Percentiles rank a stretch among this genome's conserved stretches.
These are phyloP conservation scores for Oxytorus armatus DNA, from an alignment of 2,888 invertebrate genomes.

Conservation along the genomic window DNA sequence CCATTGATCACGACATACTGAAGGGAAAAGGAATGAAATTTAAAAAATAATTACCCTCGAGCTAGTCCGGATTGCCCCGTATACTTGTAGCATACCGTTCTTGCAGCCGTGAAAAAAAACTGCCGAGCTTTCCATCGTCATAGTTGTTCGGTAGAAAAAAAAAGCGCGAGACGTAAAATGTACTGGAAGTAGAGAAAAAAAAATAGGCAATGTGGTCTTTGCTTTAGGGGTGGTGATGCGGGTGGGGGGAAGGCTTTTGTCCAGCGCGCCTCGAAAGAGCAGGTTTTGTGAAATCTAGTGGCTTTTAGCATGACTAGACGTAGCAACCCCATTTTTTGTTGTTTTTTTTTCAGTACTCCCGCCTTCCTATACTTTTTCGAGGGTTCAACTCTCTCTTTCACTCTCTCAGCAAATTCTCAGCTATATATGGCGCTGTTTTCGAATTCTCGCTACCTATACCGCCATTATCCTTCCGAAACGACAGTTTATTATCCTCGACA, in stretches of 20 bases:
- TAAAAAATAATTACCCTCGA: background rate
- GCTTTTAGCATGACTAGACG: conserved; percentile 64
- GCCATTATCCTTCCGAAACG: conserved; percentile 66
- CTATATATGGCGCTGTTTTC: background rate
- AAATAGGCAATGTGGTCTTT: conserved; percentile 5
- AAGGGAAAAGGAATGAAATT: too few species aligned
- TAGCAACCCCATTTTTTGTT: conserved; percentile 38
- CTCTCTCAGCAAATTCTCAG: conserved; percentile 5
- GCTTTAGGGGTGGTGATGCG: too few species aligned
- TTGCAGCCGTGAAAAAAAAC: conserved; percentile 33
- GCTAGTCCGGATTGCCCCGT: background rate
- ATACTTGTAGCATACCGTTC: background rate
- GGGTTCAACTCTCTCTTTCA: conserved; percentile 60
- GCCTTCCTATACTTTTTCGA: background rate
- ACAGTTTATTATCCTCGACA: conserved; percentile 67
- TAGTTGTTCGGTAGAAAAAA: conserved; percentile 13
- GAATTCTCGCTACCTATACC: conserved; percentile 41
- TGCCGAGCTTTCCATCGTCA: conserved; percentile 26
- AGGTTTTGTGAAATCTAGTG: conserved; percentile 60
- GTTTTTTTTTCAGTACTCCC: conserved; percentile 50
- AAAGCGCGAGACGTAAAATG: conserved; percentile 15
- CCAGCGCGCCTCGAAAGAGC: background rate
- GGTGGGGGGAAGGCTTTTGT: too few species aligned
- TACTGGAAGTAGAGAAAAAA: conserved; percentile 15
- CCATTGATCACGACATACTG: too few species aligned